phyloP scores from a whole-genome alignment of 2,888 invertebrate genomes.

The Microctonus hyperodae region DNA sequence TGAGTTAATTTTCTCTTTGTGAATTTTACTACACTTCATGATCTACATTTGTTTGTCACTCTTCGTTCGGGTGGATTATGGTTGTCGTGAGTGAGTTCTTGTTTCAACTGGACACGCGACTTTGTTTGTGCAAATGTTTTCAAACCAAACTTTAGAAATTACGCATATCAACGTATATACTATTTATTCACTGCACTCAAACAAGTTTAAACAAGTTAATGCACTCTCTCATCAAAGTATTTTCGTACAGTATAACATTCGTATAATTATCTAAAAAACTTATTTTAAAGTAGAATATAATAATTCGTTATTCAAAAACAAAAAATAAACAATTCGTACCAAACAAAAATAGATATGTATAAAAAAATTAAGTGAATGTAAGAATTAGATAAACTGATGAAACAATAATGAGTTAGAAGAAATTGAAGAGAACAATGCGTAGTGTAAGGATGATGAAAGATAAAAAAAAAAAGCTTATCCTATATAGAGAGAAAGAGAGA shows the following conservation, averaged over 20 bases:
- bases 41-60: too few relatives aligned
- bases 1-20: neutral
- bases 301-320: neutral
- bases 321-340: conserved; percentile 7
- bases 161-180: neutral
- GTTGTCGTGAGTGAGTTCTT: neutral
- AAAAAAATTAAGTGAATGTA: conserved; percentile 19
- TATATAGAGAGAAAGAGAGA: conserved; percentile 18
- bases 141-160: neutral
- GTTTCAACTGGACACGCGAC: neutral
- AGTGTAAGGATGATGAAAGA: conserved; percentile 33
- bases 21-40: too few relatives aligned
- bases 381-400: conserved; percentile 19
- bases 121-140: neutral
- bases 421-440: conserved; percentile 26
- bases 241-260: neutral
- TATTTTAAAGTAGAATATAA: neutral
- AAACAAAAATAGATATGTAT: neutral
- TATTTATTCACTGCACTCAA: too few relatives aligned
- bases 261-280: neutral
- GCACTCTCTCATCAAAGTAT: neutral
- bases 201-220: too few relatives aligned
- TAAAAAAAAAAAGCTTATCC: conserved; percentile 20
- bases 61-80: too few relatives aligned
- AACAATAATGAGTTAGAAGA: neutral